Conservation (phyloP, 2,113 vertebrate genomes). For the Sardina pilchardus region DNA sequence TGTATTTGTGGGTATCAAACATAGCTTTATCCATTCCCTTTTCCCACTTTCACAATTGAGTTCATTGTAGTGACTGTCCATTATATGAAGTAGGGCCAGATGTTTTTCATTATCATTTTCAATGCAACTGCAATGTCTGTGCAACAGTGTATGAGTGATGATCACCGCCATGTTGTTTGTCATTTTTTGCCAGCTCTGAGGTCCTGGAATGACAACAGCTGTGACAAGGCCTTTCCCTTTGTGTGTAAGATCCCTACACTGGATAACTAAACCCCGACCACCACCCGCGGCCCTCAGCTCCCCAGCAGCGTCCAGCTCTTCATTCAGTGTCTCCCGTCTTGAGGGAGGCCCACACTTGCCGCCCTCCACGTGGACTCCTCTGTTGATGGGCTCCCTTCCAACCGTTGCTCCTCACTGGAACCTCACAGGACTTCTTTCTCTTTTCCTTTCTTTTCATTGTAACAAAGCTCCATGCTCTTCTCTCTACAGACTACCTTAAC, state of each 20-base stretch:
- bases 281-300: too few relatives aligned
- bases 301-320: background rate
- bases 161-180: background rate
- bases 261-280: slow-evolving; percentile 50
- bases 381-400: background rate
- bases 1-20: too few relatives aligned
- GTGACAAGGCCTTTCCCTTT: slow-evolving; percentile 76
- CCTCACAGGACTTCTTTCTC: background rate
- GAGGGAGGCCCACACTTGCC: background rate
- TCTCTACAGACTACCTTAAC: background rate
- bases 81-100: background rate
- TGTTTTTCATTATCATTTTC: background rate
- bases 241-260: slow-evolving; percentile 79
- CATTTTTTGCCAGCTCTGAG: slow-evolving; percentile 66
- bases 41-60: too few relatives aligned
- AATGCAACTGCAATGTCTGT: background rate
- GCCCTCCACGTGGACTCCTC: background rate
- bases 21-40: too few relatives aligned
- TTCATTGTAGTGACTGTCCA: background rate
- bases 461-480: background rate
- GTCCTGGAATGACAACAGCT: slow-evolving; percentile 82
- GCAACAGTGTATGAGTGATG: background rate
- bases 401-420: background rate
- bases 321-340: background rate
- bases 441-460: background rate